phyloP scores from a whole-genome alignment of 2,888 invertebrate genomes.

The Homarus gammarus region DNA sequence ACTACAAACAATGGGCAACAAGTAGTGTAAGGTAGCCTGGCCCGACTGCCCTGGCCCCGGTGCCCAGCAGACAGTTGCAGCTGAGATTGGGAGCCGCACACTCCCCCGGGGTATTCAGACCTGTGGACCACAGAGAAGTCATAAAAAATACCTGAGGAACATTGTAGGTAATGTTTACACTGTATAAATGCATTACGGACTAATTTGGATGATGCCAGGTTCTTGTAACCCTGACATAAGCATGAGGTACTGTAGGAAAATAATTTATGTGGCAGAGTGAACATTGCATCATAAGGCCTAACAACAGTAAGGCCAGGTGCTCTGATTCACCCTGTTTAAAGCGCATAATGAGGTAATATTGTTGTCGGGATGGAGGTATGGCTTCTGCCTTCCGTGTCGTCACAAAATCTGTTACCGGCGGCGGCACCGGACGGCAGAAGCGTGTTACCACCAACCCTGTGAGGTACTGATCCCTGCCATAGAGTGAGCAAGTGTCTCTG shows the following conservation, averaged over 20 bases:
- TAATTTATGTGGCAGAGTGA: constrained; percentile 71
- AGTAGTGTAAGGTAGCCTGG: constrained; percentile 66
- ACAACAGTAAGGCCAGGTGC: constrained; percentile 46
- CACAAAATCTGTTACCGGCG: constrained; percentile 42
- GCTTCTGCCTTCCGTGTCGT: constrained; percentile 42
- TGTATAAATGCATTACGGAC: constrained; percentile 73
- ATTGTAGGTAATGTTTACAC: constrained; percentile 70
- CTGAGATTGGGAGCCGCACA: constrained; percentile 65
- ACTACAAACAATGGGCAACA: constrained; percentile 72
- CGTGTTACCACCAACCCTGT: constrained; percentile 58
- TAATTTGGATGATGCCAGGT: constrained; percentile 70
- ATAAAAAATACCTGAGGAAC: constrained; percentile 76
- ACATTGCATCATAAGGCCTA: constrained; percentile 53
- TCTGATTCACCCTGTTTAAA: constrained; percentile 67
- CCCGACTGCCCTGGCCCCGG: constrained; percentile 55
- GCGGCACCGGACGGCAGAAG: constrained; percentile 37
- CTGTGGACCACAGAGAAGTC: constrained; percentile 75
- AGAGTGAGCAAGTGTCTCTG: constrained; percentile 73
- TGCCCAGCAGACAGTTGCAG: constrained; percentile 62
- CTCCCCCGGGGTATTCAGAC: constrained; percentile 69
- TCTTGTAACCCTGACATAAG: constrained; percentile 69
- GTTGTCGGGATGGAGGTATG: constrained; percentile 48
- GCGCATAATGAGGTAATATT: constrained; percentile 75
- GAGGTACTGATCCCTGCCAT: constrained; percentile 74
- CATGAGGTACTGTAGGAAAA: constrained; percentile 73